Conservation (phyloP, 2,113 vertebrate genomes). For the Solenodon paradoxus region DNA sequence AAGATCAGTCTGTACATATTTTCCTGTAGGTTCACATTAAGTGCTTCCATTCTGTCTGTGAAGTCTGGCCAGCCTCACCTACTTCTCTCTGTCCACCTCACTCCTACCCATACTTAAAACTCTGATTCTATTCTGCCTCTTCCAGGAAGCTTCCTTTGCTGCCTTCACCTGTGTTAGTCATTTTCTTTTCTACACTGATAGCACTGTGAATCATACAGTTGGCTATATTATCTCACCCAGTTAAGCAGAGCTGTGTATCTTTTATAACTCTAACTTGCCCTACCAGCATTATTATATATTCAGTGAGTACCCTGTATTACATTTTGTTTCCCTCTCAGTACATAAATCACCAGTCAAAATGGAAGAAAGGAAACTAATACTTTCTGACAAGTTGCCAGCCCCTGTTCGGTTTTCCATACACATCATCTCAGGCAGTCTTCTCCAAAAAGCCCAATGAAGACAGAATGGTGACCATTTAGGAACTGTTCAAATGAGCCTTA, state of each 20-base stretch:
- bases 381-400: not conserved
- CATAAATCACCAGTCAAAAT: not conserved
- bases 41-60: not conserved
- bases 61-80: not conserved
- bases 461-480: not conserved
- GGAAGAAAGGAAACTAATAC: not conserved
- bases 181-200: not conserved
- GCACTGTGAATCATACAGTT: not conserved
- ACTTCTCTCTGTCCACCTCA: not conserved
- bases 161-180: not conserved
- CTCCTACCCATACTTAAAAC: not conserved
- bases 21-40: not conserved
- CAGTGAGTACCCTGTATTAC: not conserved
- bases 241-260: rapidly evolving
- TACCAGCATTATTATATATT: not conserved
- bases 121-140: constrained; percentile 3
- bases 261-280: not conserved
- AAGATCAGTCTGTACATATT: not conserved
- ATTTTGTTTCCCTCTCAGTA: not conserved
- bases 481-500: not conserved
- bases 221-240: not conserved
- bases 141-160: not conserved
- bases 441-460: not conserved
- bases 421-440: not conserved
- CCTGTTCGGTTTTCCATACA: not conserved